phyloP scores from a whole-genome alignment of 2,888 invertebrate genomes.

The Acronicta leporina region DNA sequence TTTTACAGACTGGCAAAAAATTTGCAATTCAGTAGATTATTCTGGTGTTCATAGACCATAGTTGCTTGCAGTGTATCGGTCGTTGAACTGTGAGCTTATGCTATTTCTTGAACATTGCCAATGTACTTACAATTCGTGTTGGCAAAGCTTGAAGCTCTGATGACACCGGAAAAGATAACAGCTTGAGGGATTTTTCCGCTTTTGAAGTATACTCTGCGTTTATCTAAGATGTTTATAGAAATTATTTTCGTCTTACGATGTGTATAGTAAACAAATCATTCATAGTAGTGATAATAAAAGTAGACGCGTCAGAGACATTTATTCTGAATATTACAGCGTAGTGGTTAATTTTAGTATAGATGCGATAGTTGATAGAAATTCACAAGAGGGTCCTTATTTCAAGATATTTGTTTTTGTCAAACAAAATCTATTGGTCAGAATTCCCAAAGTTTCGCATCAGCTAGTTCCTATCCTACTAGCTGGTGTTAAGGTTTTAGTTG shows the following conservation, averaged over 20 bases:
- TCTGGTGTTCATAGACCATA: conserved; percentile 38
- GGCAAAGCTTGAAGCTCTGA: conserved; percentile 39
- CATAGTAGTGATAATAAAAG: not conserved
- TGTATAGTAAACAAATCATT: not conserved
- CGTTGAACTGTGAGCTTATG: conserved; percentile 39
- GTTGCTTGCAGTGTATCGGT: conserved; percentile 39
- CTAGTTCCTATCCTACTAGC: conserved; percentile 11
- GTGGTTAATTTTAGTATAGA: conserved; percentile 1
- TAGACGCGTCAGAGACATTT: not conserved
- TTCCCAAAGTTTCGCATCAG: conserved; percentile 17
- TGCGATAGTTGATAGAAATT: conserved; percentile 1
- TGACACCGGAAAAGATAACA: conserved; percentile 45
- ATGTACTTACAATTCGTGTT: conserved; percentile 44
- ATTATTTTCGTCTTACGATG: not conserved
- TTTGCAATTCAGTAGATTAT: conserved; percentile 24
- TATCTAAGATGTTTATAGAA: not conserved
- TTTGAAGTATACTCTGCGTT: conserved; percentile 5
- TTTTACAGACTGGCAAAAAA: conserved; percentile 18
- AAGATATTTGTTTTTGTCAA: conserved; percentile 8
- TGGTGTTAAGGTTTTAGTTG: conserved; percentile 12
- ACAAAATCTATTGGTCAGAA: conserved; percentile 31
- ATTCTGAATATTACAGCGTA: not conserved
- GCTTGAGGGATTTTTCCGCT: conserved; percentile 33
- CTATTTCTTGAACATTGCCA: conserved; percentile 46
- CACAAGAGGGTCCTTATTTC: conserved; percentile 9